Evolutionary conservation across 2,113 vertebrate genomes (phyloP).

Genomic region (Scartelaos histophorus): DNA sequence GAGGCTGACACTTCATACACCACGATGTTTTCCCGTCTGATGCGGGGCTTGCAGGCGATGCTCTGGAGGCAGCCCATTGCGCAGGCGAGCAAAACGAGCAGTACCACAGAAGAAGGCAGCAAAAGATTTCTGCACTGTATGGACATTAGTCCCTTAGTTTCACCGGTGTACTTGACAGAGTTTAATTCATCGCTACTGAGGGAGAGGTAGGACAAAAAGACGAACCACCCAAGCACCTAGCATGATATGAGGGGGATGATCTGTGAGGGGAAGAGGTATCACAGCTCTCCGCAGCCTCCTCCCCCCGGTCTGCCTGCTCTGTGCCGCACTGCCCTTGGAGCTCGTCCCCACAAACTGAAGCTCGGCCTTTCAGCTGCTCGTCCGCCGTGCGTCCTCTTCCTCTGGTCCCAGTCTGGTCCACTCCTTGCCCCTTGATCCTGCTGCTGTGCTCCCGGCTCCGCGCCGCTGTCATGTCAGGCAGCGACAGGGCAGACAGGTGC

Average conservation of each 20-base stretch:
- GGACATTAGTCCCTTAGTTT: conserved; percentile 75
- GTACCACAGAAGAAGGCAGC: conserved; percentile 69
- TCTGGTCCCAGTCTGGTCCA: conserved; percentile 59
- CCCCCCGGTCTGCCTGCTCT: conserved; percentile 68
- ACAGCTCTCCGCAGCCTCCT: conserved; percentile 73
- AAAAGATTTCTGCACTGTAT: conserved; percentile 64
- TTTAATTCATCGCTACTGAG: conserved; percentile 47
- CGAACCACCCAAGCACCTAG: conserved; percentile 36
- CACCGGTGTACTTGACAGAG: conserved; percentile 62
- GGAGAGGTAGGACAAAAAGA: conserved; percentile 8
- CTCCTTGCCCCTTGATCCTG: conserved; percentile 76
- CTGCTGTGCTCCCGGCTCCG: conserved; percentile 67
- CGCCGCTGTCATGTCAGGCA: conserved; percentile 80
- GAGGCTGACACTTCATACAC: conserved; percentile 95
- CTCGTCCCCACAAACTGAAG: conserved; percentile 77
- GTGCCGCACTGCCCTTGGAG: conserved; percentile 81
- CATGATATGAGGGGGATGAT: conserved; percentile 39
- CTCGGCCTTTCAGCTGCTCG: conserved; percentile 68
- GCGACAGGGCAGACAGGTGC: conserved; percentile 76
- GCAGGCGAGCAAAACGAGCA: conserved; percentile 71
- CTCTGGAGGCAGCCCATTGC: conserved; percentile 96
- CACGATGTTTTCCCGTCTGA: conserved; percentile 95
- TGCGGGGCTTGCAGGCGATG: conserved; percentile 94
- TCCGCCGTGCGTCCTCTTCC: conserved; percentile 53
- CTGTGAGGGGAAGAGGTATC: conserved; percentile 56